Conservation (phyloP, 2,888 invertebrate species). For the Lacanobia oleracea region DNA sequence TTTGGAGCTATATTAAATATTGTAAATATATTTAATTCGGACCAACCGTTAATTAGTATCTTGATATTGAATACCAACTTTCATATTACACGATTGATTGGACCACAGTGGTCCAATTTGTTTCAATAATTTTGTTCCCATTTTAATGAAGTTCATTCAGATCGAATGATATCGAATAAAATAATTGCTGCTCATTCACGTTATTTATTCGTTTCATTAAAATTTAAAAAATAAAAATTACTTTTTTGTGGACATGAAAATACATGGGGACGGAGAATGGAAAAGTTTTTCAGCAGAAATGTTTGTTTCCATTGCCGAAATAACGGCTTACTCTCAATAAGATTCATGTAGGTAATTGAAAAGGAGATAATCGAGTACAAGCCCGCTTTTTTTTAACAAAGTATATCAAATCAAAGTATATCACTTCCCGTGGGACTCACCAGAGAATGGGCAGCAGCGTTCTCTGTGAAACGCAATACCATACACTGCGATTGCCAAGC, state of each 20-base stretch:
- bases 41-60: slow-evolving; percentile 40
- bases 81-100: slow-evolving; percentile 59
- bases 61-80: slow-evolving; percentile 58
- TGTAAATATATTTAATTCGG: slow-evolving; percentile 15
- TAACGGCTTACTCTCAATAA: neutral
- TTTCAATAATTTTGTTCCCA: slow-evolving; percentile 62
- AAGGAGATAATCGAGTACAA: too few species aligned
- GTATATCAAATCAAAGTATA: too few species aligned
- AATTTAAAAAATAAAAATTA: neutral
- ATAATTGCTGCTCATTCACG: slow-evolving; percentile 51
- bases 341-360: neutral
- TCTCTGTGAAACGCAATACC: too few species aligned
- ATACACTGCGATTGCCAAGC: too few species aligned
- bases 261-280: too few species aligned
- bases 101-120: slow-evolving; percentile 54
- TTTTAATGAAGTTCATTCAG: slow-evolving; percentile 61
- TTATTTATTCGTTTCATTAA: slow-evolving; percentile 34
- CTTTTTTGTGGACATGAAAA: slow-evolving; percentile 12
- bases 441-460: too few species aligned
- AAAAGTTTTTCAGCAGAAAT: neutral
- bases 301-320: neutral
- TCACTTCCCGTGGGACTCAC: too few species aligned
- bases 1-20: slow-evolving; percentile 7
- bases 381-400: too few species aligned
- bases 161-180: slow-evolving; percentile 59